Base-by-base conservation (phyloP, 1,140 invertebrate genomes). In the Lepidurus apus region DNA sequence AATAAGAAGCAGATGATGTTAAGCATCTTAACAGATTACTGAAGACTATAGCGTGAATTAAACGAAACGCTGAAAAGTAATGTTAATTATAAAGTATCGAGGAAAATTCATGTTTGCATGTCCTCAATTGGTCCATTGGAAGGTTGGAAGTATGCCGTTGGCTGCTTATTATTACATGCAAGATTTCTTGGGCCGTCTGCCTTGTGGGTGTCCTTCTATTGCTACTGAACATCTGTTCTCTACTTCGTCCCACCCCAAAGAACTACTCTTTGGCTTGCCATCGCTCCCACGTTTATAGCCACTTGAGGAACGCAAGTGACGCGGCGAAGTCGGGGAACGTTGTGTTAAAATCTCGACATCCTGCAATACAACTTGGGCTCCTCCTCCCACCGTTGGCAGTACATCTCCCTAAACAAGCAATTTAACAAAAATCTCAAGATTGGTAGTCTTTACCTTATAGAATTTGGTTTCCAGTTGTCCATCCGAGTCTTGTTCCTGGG, bases 291-390 rank as follows among this genome's bases (percentile, higher is more conserved):
- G 73, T 45, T 79, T 79, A n/a, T 24, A 42, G 34, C 65, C 74
- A 21, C 53, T 65, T 4, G 53, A 65, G 21, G 53, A 65, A 13
- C 53, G 17, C 21, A 65, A 65, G 21, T n/a, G 17, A 65, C 53
- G 53, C 13, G 53, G 53, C 13, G 53, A 65, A 34, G 85, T 89
- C 5, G 95, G 95, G 0, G 94, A 95, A 81, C 89, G 88, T 84
- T 98, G 95, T 82, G 91, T 93, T 7, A 98, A 85, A 80, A 91
- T 91, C 86, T 99, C 97, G 2, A 99, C 92, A 85, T 98, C 97
- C 81, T 95, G 94, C 82, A 98, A 98, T 42, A 98, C 91, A 0
- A 99, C 78, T 83, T 98, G 95, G 2, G 95, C 93, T 0, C 97
- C 97, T 9, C 97, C 97, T 17, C 93, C 93, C 79, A 91, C 91